These are phyloP conservation scores for Phasianus colchicus DNA, from an alignment of 2,113 vertebrate species.

Conservation along the genomic window DNA sequence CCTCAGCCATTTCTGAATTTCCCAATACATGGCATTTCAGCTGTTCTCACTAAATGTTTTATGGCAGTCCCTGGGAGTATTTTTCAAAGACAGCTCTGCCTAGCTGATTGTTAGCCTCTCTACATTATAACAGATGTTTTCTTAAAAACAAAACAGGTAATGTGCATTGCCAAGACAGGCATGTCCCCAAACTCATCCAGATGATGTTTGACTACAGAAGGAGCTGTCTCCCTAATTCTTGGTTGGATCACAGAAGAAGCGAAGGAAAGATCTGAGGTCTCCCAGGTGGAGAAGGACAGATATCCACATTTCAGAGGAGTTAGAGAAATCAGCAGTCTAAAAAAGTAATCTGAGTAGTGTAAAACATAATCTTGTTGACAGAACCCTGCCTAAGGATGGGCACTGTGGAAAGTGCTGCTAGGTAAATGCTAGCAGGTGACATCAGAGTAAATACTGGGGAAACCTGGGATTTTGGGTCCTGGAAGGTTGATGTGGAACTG, in stretches of 20 bases:
- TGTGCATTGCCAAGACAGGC: not conserved
- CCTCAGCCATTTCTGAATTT: conserved; percentile 5
- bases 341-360: not conserved
- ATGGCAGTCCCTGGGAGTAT: not conserved
- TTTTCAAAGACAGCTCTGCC: not conserved
- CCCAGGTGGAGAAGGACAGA: not conserved
- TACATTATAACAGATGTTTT: not conserved
- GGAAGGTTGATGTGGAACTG: not conserved
- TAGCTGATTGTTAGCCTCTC: not conserved
- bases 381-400: not conserved
- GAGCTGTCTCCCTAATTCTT: not conserved
- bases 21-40: not conserved
- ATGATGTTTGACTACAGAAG: not conserved
- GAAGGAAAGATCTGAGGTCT: not conserved
- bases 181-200: not conserved
- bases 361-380: not conserved
- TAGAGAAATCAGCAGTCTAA: not conserved
- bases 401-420: not conserved
- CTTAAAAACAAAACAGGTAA: not conserved
- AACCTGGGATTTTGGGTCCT: not conserved
- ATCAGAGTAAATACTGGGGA: not conserved
- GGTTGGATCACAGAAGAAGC: not conserved
- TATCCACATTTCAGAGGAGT: not conserved
- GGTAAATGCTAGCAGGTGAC: not conserved
- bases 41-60: not conserved